Evolutionary conservation across 2,888 invertebrate genomes (phyloP), one percentile per base, ranked within the genome.

Genomic region (Amphimallon solstitiale): DNA sequence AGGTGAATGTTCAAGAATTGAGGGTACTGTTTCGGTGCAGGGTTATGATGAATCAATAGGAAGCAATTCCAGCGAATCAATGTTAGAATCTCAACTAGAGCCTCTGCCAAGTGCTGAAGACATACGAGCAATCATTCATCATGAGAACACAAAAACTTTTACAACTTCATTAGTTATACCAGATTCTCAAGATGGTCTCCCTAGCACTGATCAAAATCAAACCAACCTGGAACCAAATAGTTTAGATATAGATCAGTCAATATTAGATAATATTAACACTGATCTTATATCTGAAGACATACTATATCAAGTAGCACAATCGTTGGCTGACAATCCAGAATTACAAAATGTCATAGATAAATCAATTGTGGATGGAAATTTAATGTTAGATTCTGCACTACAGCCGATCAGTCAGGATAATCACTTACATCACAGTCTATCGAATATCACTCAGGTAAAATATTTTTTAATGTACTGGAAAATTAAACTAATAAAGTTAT

Each of bases 281-380:
- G 87, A 90, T 73, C 86, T 90, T 78, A 84, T 91, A 56, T 87
- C 90, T 0, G 91, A 90, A 71, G 91, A 91, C 80, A 85, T 91
- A 70, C 79, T 91, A 38, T 88, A 90, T 83, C 90, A 90, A 80
- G 90, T 90, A n/a, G 91, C 90, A 1, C 88, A 90, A 67, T 81
- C 81, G 61, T 82, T 91, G 19, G 90, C 90, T 7, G 89, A 89
- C 65, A 89, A 89, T 72, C 79, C 82, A 0, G 90, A 90, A 73
- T 81, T 91, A 66, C 90, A 90, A 75, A 90, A 90, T 78, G 90
- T 89, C 17, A 89, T 91, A 64, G 90, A 90, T 75, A 90, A 89
- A 68, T 88, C 80, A 23, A 75, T 81, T 34, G 80, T 80, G 45
- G 83, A 82, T 56, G 82, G 81, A 6, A 77, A 77, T 73, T 72